These are phyloP conservation scores for Hystrix brachyura DNA, from an alignment of 2,113 vertebrate species.

Conservation along the genomic window DNA sequence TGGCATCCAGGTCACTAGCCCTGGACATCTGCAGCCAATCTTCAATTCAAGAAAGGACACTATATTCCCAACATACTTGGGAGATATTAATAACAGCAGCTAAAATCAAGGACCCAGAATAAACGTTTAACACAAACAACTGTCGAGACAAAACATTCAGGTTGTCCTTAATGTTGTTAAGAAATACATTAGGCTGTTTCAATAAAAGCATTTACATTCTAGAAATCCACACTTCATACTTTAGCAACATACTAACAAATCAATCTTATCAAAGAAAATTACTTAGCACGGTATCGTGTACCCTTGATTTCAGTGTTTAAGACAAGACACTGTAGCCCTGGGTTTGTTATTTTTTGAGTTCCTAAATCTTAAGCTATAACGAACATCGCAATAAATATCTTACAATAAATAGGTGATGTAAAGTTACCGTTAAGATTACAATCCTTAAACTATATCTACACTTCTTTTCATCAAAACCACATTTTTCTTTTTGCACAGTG, in stretches of 20 bases:
- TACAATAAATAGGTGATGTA: background rate
- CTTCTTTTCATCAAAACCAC: background rate
- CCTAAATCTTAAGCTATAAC: conserved; percentile 36
- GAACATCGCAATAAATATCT: background rate
- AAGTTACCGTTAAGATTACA: background rate
- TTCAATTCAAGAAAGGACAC: conserved; percentile 36
- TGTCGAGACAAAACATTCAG: background rate
- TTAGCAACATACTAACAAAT: conserved; percentile 22
- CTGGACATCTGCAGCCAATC: conserved; percentile 37
- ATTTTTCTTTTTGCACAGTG: background rate
- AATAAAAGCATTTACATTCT: conserved; percentile 1
- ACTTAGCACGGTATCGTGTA: background rate
- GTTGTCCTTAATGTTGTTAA: background rate
- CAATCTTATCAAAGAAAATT: background rate
- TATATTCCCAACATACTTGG: conserved; percentile 43
- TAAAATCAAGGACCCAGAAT: conserved; percentile 32
- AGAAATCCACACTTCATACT: background rate
- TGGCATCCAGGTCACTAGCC: background rate
- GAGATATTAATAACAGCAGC: conserved; percentile 29
- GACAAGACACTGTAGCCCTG: background rate
- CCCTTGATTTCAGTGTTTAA: conserved; percentile 13
- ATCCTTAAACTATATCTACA: background rate
- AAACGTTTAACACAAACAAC: conserved; percentile 47
- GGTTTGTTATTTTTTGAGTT: background rate
- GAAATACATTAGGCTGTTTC: background rate